phyloP scores from a whole-genome alignment of 2,888 invertebrate species.

The Chrysodeixis includens region DNA sequence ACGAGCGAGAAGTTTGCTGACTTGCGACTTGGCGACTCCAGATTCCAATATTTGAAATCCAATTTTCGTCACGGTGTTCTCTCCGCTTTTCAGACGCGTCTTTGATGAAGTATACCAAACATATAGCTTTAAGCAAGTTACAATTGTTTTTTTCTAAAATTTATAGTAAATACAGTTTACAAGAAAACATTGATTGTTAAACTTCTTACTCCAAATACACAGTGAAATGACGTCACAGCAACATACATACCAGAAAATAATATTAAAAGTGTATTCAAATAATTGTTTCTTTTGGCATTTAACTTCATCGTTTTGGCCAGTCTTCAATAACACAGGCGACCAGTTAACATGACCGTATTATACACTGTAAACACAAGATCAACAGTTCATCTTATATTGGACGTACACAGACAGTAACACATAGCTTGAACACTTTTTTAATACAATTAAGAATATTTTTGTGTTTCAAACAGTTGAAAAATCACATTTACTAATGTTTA shows the following conservation, averaged over 20 bases:
- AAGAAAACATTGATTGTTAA: no score
- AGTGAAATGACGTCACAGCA: constrained; percentile 23
- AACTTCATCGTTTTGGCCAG: constrained; percentile 66
- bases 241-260: constrained; percentile 45
- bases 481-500: no score
- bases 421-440: constrained; percentile 33
- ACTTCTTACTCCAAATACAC: constrained; percentile 30
- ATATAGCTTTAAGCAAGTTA: no score
- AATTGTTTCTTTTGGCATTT: constrained; percentile 69
- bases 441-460: constrained; percentile 47
- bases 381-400: constrained; percentile 47
- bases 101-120: no score
- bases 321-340: constrained; percentile 67
- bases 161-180: no score
- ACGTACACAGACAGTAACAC: constrained; percentile 21
- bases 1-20: no score
- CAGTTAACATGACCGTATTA: constrained; percentile 33
- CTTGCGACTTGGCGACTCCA: no score
- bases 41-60: no score
- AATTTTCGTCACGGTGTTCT: no score
- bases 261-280: constrained; percentile 47
- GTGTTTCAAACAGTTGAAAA: no score
- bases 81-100: no score
- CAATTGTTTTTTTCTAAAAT: no score
- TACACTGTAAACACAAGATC: constrained; percentile 7